A percentile compares a stretch with the other conserved stretches of the same genome.
Evolutionary conservation across 2,113 vertebrate genomes (phyloP).

Genomic region (Oncorhynchus clarkii): DNA sequence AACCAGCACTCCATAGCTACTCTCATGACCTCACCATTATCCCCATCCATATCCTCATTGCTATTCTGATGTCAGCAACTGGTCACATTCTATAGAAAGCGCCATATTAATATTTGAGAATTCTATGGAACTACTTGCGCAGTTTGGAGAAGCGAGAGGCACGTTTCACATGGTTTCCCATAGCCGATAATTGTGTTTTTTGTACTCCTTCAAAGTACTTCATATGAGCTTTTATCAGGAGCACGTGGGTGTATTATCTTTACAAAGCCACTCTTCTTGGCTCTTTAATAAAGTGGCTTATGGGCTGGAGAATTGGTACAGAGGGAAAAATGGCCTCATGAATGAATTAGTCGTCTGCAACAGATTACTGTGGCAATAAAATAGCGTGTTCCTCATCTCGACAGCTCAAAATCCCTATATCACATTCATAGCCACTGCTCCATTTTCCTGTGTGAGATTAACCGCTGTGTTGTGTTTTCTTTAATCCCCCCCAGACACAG

Average conservation of each 20-base stretch:
- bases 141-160: conserved; percentile 15
- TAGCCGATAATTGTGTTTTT: conserved; percentile 42
- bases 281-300: conserved; percentile 48
- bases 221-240: conserved; percentile 44
- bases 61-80: too few species aligned
- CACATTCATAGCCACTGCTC: conserved; percentile 33
- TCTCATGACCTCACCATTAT: too few species aligned
- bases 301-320: conserved; percentile 52
- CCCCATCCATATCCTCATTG: too few species aligned
- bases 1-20: too few species aligned
- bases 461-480: conserved; percentile 17
- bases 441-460: conserved; percentile 21
- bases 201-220: conserved; percentile 37
- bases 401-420: conserved; percentile 37
- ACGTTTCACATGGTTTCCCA: conserved; percentile 17
- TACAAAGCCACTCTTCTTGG: conserved; percentile 35
- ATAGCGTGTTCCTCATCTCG: conserved; percentile 38
- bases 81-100: too few species aligned
- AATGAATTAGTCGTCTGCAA: conserved; percentile 64
- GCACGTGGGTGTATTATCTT: conserved; percentile 43
- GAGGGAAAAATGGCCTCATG: conserved; percentile 50
- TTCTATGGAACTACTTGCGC: background rate
- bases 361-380: conserved; percentile 63
- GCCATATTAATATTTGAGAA: background rate
- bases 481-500: conserved; percentile 22